Evolutionary conservation across 1,140 invertebrate species (phyloP).

Genomic region (Panagrolaimus sp.): DNA sequence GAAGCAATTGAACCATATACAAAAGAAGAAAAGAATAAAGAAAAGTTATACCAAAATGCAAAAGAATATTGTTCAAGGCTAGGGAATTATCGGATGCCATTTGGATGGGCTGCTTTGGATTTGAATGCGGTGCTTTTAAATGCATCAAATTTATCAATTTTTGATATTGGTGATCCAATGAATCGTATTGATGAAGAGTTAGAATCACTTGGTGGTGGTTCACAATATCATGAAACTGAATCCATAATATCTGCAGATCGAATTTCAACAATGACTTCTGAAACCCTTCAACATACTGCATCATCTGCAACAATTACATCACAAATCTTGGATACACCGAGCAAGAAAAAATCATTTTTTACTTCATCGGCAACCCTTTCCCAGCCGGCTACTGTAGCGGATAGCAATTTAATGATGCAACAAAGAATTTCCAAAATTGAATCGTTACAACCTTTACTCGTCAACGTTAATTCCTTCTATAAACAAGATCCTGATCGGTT

Average conservation of each 20-base stretch:
- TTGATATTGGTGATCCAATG: not conserved
- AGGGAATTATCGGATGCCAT: slow-evolving; percentile 85
- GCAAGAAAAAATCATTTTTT: not conserved
- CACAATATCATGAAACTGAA: not conserved
- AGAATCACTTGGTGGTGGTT: not conserved
- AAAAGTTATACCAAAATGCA: slow-evolving; percentile 38
- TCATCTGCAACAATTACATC: slow-evolving; percentile 13
- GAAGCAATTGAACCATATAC: slow-evolving; percentile 48
- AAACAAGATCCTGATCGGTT: slow-evolving; percentile 78
- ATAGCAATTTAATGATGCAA: not conserved
- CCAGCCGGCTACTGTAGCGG: too few relatives aligned
- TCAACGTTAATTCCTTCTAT: slow-evolving; percentile 18
- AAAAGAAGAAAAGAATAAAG: slow-evolving; percentile 44
- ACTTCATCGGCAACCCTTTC: not conserved
- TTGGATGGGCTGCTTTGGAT: slow-evolving; percentile 79
- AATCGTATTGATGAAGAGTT: not conserved
- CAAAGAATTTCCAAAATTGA: not conserved
- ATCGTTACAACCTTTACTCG: slow-evolving; percentile 12
- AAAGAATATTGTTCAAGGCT: slow-evolving; percentile 71
- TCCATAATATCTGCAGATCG: slow-evolving; percentile 23
- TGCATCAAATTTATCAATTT: not conserved
- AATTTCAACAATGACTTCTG: slow-evolving; percentile 19
- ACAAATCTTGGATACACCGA: not conserved
- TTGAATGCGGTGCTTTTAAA: slow-evolving; percentile 28
- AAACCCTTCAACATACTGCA: slow-evolving; percentile 13